Base-by-base conservation (phyloP, 1,140 invertebrate species). In the Brachionus angularis region DNA sequence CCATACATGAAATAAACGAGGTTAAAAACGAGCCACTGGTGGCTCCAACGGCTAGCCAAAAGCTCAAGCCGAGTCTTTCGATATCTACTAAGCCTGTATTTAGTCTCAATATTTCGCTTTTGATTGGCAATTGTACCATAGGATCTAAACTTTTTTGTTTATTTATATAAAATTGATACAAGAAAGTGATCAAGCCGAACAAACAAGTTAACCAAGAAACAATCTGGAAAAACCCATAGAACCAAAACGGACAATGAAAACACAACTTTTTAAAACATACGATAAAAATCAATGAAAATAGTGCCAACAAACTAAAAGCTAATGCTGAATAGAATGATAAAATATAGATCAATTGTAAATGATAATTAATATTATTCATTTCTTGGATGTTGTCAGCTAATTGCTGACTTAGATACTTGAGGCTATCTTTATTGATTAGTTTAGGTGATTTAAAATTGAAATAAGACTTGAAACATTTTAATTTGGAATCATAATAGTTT, bases 221-320 rank as follows among this genome's bases (percentile, higher is more conserved):
- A 5, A 31, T 27, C 16, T 52, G 49, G 16, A 52, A 52, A 21
- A 52, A 52, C 2, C 49, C 49, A 52, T 52, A 31, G 16, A 52
- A 52, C 49, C 49, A 52, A 52, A 27, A 52, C 4, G 49, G 49
- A 21, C 49, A 52, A 12, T 52, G 49, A 27, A 27, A 31, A 52
- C 49, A 52, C 23, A 27, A 18, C 16, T 52, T 52, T 4, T 21
- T 4, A 52, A 31, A 27, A 21, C 49, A 52, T n/a, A 8, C 14
- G 3, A 52, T 52, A 52, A 52, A 52, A 31, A 5, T 12, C 3
- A 52, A 18, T 2, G 49, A 52, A 10, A 27, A 10, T 12, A 52
- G 16, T 3, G 49, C 49, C 23, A 52, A 12, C 3, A 52, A n/a
- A 12, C 7, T n/a, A 31, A 52, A 52, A 10, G 23, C 14, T 2